phyloP scores from a whole-genome alignment of 2,113 vertebrate genomes.

The Paralichthys olivaceus region DNA sequence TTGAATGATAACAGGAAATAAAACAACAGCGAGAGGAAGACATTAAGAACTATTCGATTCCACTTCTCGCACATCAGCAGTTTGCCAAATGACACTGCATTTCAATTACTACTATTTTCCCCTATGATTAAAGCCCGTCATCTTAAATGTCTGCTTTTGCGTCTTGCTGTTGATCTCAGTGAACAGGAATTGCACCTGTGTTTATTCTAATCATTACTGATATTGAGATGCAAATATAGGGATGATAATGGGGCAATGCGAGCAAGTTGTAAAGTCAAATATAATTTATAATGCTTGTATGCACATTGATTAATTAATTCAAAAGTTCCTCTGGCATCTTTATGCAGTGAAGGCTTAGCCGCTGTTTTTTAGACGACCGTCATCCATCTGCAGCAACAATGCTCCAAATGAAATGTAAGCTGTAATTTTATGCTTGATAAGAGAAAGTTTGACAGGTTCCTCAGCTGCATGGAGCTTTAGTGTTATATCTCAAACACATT shows the following conservation, averaged over 20 bases:
- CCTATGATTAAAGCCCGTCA: conserved; percentile 18
- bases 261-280: not conserved
- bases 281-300: not conserved
- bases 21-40: conserved; percentile 30
- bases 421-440: conserved; percentile 52
- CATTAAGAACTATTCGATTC: conserved; percentile 42
- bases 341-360: not conserved
- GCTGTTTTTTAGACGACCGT: conserved; percentile 6
- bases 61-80: conserved; percentile 49
- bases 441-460: conserved; percentile 38
- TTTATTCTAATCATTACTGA: conserved; percentile 16
- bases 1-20: conserved; percentile 35
- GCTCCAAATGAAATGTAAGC: conserved; percentile 41
- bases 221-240: conserved; percentile 13
- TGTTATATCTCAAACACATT: conserved; percentile 64
- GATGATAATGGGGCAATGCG: not conserved
- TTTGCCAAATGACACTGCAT: conserved; percentile 48
- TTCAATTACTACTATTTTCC: conserved; percentile 53
- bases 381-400: conserved; percentile 7
- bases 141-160: conserved; percentile 29
- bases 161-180: conserved; percentile 33
- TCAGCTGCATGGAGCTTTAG: conserved; percentile 25
- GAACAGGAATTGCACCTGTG: conserved; percentile 5
- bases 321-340: conserved; percentile 9
- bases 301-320: conserved; percentile 1